phyloP scores from a whole-genome alignment of 2,113 vertebrate genomes.

The Onychostruthus taczanowskii region DNA sequence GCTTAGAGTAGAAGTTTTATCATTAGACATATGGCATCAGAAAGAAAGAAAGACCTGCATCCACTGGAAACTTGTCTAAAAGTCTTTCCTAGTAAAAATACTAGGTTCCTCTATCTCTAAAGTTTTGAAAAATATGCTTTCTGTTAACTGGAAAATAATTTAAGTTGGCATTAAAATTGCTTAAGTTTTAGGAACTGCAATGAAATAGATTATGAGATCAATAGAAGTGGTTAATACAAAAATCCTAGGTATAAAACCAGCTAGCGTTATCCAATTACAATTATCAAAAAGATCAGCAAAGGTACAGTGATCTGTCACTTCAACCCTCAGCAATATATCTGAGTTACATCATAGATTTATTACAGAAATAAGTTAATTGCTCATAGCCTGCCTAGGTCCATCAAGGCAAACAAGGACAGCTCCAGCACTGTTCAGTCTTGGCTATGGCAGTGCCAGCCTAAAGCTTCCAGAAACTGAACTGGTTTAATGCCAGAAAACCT shows the following conservation, averaged over 20 bases:
- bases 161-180: not conserved
- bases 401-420: not conserved
- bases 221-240: not conserved
- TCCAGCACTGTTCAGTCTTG: not conserved
- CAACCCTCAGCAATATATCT: not conserved
- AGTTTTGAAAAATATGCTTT: not conserved
- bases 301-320: not conserved
- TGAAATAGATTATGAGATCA: not conserved
- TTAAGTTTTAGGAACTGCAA: not conserved
- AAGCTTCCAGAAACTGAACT: not conserved
- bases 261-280: not conserved
- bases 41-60: not conserved
- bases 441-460: not conserved
- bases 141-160: not conserved
- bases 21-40: not conserved
- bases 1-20: not conserved
- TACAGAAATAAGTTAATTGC: not conserved
- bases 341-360: not conserved
- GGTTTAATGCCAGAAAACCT: not conserved
- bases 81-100: not conserved
- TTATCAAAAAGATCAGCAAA: not conserved
- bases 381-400: not conserved
- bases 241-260: not conserved
- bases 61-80: not conserved
- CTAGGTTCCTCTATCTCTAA: not conserved